phyloP scores from a whole-genome alignment of 2,113 vertebrate species.

The Axis porcinus region DNA sequence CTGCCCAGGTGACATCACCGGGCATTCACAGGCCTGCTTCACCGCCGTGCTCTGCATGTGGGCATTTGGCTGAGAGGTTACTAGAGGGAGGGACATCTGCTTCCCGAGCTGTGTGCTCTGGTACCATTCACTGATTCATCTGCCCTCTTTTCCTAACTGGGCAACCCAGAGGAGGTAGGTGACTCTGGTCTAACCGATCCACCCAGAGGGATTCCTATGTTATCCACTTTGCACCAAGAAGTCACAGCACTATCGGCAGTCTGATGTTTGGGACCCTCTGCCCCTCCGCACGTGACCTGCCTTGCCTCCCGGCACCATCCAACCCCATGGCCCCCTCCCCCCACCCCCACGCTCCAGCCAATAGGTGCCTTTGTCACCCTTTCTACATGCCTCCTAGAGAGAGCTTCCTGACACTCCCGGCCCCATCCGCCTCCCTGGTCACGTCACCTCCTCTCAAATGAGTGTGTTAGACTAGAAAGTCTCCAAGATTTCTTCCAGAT shows the following conservation, averaged over 20 bases:
- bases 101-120: neutral
- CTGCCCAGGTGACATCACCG: neutral
- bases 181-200: neutral
- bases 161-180: neutral
- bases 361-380: neutral
- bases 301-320: neutral
- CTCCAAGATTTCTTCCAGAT: neutral
- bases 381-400: no score
- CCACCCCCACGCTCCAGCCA: neutral
- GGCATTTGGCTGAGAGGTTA: neutral
- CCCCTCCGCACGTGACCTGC: rapidly evolving
- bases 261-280: no score
- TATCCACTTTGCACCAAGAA: neutral
- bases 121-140: neutral
- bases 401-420: neutral
- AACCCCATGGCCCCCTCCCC: neutral
- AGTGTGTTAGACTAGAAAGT: neutral
- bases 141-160: neutral
- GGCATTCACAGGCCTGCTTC: neutral
- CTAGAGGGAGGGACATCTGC: neutral
- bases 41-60: rapidly evolving
- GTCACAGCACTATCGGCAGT: rapidly evolving
- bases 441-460: neutral
- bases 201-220: neutral
- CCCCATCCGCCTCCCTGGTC: neutral